Evolutionary conservation across 1,140 invertebrate genomes (phyloP), one percentile per base, ranked within the genome.

Genomic region (Bombus affinis): DNA sequence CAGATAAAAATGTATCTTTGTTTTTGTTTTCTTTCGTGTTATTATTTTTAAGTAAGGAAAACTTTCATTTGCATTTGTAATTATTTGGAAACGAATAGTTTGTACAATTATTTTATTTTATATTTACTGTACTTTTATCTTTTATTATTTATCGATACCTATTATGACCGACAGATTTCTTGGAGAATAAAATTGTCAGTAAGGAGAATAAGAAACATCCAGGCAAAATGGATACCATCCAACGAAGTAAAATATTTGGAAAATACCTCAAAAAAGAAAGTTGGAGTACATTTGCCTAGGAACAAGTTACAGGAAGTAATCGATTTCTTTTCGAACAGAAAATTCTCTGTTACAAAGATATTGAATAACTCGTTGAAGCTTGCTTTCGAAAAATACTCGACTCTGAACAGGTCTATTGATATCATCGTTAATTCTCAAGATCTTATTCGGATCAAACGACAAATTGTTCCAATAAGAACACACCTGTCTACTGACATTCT

Each of bases 141-240:
- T 76, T 37, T 3, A 10, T n/a, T n/a, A n/a, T 57, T 57, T 10
- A n/a, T 9, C 47, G 13, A 15, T 32, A 39, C 59, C 39, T 57
- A 37, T 75, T 57, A 28, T 13, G 12, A 6, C 13, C 28, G 62
- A 76, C 12, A 89, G 88, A 83, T 86, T 15, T 71, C 57, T 10
- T 44, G 70, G 44, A 72, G 72, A 28, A 44, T 32, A 65, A 79
- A 12, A 25, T 59, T 25, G 12, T 28, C 62, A 39, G n/a, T 44
- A 18, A 37, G 3, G 18, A 71, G 35, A 13, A 47, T 72, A 12
- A 76, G 35, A 15, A 62, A 53, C 3, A 32, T 35, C 5, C 12
- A 15, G 32, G 22, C 25, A 53, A 28, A n/a, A 13, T 25, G 2
- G 13, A 6, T 13, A 35, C n/a, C 35, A 10, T 9, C n/a, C 9